Conservation (phyloP, 2,797 vertebrate species). For the Dallia pectoralis region DNA sequence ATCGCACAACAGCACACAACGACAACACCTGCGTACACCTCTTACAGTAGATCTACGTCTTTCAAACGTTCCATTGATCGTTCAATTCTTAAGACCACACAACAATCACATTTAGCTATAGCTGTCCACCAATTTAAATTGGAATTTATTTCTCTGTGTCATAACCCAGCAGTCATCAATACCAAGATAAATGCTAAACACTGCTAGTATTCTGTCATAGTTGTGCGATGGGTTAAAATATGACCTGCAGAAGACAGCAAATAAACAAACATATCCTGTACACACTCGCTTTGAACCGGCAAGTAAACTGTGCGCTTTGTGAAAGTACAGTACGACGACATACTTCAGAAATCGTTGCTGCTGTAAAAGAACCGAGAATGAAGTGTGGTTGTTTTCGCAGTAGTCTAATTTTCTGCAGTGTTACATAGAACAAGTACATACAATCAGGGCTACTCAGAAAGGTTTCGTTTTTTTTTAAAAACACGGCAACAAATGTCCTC, state of each 20-base stretch:
- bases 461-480: too few relatives aligned
- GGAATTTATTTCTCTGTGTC: slow-evolving; percentile 8
- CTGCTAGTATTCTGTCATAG: slow-evolving; percentile 5
- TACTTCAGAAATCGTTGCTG: neutral
- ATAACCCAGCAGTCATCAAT: slow-evolving; percentile 16
- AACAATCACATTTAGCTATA: slow-evolving; percentile 8
- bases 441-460: slow-evolving; percentile 21
- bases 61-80: slow-evolving; percentile 13
- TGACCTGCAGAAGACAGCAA: neutral
- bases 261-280: slow-evolving; percentile 5
- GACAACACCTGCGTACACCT: slow-evolving; percentile 17
- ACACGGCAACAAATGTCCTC: slow-evolving; percentile 15
- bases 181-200: slow-evolving; percentile 23
- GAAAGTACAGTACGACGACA: slow-evolving; percentile 12
- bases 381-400: neutral
- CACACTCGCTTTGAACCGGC: slow-evolving; percentile 12
- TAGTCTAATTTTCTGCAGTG: slow-evolving; percentile 17
- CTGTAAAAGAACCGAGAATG: neutral
- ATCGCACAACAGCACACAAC: slow-evolving; percentile 23
- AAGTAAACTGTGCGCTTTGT: slow-evolving; percentile 17
- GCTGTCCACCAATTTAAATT: slow-evolving; percentile 4
- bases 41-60: slow-evolving; percentile 9
- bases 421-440: slow-evolving; percentile 54
- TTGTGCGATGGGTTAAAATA: slow-evolving; percentile 14
- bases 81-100: slow-evolving; percentile 15